Percentiles rank a stretch among this genome's conserved stretches.
Conservation (phyloP, 2,113 vertebrate genomes). For the Tachysurus vachellii region DNA sequence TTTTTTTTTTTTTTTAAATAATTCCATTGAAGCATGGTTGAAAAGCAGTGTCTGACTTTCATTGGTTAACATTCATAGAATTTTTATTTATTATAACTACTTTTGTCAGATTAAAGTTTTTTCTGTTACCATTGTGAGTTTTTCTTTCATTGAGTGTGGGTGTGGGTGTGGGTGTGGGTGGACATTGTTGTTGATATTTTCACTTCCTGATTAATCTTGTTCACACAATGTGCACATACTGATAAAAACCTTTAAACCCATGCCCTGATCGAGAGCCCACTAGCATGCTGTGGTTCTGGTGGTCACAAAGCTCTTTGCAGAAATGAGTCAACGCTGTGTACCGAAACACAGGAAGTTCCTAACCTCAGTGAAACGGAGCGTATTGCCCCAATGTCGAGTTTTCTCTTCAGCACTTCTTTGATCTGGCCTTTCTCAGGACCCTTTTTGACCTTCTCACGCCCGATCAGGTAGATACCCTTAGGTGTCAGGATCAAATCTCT, state of each 20-base stretch:
- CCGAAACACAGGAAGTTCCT: constrained; percentile 14
- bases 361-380: constrained; percentile 83
- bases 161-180: too few species aligned
- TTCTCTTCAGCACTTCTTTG: constrained; percentile 92
- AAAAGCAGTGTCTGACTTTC: too few species aligned
- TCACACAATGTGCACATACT: neutral
- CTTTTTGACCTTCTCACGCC: constrained; percentile 93
- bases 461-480: constrained; percentile 91
- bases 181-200: neutral
- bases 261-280: neutral
- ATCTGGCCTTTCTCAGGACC: constrained; percentile 95
- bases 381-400: constrained; percentile 83
- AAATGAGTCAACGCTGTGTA: constrained; percentile 13
- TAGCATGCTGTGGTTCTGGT: neutral
- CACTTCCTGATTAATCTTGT: neutral
- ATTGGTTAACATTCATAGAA: too few species aligned
- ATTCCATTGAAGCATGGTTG: too few species aligned
- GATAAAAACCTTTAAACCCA: neutral
- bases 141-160: too few species aligned
- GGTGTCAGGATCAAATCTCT: constrained; percentile 92
- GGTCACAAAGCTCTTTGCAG: neutral
- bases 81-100: too few species aligned
- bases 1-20: too few species aligned
- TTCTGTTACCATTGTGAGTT: too few species aligned
- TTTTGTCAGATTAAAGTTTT: too few species aligned